Base-by-base conservation (phyloP, 37 sponge, comb jelly and placozoan species). In the Theonella swinhoei region DNA sequence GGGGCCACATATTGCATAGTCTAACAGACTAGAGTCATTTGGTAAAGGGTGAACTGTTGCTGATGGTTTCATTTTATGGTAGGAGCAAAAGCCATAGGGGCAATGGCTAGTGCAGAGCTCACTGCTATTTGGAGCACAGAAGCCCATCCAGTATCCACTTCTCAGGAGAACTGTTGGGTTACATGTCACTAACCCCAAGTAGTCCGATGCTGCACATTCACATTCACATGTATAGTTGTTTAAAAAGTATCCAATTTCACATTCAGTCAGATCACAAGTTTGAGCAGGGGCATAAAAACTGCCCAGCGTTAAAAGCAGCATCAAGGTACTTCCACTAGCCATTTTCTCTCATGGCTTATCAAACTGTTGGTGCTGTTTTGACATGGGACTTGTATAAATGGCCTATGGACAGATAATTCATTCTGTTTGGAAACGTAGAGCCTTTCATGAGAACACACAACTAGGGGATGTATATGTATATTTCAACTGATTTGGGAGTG, bases 51-150 rank as follows among this genome's bases (percentile, higher is more conserved):
- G 1, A 34, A 19, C 19, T 7, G 7, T 14, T 3, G n/a, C 9
- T 33, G 28, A 3, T n/a, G 43, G 28, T 1, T 23, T 62, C 1
- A 17, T 25, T 0, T 24, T 34, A 32, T 25, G 5, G 74, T 86
- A 72, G 24, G 0, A 23, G 41, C 86, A 86, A 33, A 72, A 86
- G 8, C 79, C 74, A 8, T 41, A 30, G 25, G 86, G 86, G 47
- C 86, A 86, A 43, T 72, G 30, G 0, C 71, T 24, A 72, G 73
- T 72, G 25, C 72, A 78, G 23, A 86, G 25, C 7, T 1, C 0
- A 47, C 54, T 47, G 7, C 11, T 47, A 14, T 60, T 25, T 9
- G 7, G 7, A 47, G 54, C 7, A 47, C 54, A 47, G 54, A 47
- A 47, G 54, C 54, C 54, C 7, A 47, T 47, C 54, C 54, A 47